These are phyloP conservation scores for Sesia bembeciformis DNA, from an alignment of 2,888 invertebrate genomes.

Conservation along the genomic window DNA sequence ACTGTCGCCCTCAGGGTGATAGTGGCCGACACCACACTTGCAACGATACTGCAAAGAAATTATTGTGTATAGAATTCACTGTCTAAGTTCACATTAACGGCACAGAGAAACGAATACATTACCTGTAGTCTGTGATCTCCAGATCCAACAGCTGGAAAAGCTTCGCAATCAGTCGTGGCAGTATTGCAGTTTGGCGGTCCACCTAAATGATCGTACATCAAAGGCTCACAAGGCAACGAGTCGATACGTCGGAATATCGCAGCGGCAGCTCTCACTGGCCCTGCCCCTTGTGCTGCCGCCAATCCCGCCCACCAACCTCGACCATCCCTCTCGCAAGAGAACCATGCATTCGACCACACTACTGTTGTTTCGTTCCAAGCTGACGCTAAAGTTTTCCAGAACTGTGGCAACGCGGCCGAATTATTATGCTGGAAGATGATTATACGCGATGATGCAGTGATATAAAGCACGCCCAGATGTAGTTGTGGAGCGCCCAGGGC, in stretches of 20 bases:
- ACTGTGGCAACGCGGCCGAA: slow-evolving; percentile 63
- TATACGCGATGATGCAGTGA: slow-evolving; percentile 49
- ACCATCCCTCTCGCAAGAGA: slow-evolving; percentile 48
- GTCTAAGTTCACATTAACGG: neutral
- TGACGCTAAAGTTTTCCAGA: slow-evolving; percentile 69
- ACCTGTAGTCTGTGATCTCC: slow-evolving; percentile 45
- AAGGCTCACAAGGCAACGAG: slow-evolving; percentile 82
- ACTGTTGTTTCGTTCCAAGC: slow-evolving; percentile 64
- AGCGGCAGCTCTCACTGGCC: slow-evolving; percentile 69
- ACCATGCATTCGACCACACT: slow-evolving; percentile 66
- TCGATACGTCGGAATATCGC: slow-evolving; percentile 76
- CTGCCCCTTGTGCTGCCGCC: slow-evolving; percentile 54
- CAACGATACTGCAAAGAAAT: slow-evolving; percentile 46
- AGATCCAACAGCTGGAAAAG: slow-evolving; percentile 29
- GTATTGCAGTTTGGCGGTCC: slow-evolving; percentile 59
- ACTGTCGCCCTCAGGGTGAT: slow-evolving; percentile 34
- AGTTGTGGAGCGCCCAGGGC: slow-evolving; percentile 68
- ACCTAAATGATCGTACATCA: slow-evolving; percentile 79
- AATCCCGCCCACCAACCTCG: slow-evolving; percentile 64
- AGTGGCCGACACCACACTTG: slow-evolving; percentile 44
- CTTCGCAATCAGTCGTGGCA: slow-evolving; percentile 52
- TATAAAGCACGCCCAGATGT: slow-evolving; percentile 61
- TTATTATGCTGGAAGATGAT: slow-evolving; percentile 66
- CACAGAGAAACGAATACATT: neutral
- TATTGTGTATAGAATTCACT: neutral